Conservation (phyloP, 2,113 vertebrate species). For the Alethe diademata region DNA sequence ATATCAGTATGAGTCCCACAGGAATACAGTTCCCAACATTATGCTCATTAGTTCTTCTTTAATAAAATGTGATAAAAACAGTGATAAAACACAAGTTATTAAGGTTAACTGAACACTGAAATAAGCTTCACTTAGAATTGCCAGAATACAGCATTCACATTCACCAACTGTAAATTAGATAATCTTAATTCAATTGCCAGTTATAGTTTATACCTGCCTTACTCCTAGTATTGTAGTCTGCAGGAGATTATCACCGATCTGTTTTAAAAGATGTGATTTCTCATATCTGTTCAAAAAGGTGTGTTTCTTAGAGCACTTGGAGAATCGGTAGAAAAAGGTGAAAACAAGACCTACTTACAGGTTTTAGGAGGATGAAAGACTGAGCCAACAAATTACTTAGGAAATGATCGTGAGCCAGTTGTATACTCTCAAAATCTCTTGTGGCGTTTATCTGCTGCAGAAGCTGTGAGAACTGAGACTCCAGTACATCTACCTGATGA, state of each 20-base stretch:
- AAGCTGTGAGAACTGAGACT: constrained; percentile 97
- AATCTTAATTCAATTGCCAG: not conserved
- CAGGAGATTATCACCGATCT: not conserved
- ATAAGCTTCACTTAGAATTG: not conserved
- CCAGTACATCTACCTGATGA: constrained; percentile 91
- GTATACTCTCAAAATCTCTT: constrained; percentile 95
- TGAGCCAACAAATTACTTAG: constrained; percentile 95
- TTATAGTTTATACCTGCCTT: not conserved
- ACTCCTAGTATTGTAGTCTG: not conserved
- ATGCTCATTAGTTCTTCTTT: not conserved
- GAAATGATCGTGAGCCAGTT: constrained; percentile 95
- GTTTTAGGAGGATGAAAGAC: constrained; percentile 97
- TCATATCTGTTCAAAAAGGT: not conserved
- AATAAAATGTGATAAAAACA: not conserved
- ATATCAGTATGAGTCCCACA: not conserved
- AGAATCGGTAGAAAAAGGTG: not conserved
- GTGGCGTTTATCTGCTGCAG: constrained; percentile 94
- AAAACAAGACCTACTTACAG: constrained; percentile 73
- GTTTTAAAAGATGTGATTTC: not conserved
- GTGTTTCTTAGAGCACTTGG: not conserved
- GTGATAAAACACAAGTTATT: not conserved
- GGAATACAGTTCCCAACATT: not conserved
- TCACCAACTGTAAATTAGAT: not conserved
- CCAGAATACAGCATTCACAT: not conserved
- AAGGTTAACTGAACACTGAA: not conserved